Evolutionary conservation across 2,797 vertebrate species (phyloP), one percentile per base, ranked within the genome.

Genomic region (Denticeps clupeoides): DNA sequence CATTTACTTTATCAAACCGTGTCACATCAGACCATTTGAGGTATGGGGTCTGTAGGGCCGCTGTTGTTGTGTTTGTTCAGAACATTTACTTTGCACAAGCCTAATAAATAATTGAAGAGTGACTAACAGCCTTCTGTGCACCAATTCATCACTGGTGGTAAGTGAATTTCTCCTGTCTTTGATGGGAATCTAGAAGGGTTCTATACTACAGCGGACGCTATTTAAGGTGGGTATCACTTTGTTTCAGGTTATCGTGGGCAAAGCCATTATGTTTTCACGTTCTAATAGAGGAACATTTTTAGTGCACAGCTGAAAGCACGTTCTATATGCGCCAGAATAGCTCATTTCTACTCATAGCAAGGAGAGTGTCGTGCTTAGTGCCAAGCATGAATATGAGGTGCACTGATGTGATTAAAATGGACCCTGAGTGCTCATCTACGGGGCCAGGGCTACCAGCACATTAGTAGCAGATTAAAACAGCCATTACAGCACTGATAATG

Each of bases 81-180:
- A 24, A 49, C 60, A 56, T 63, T 59, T 52, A 56, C 60, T 59
- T 58, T 49, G 63, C 49, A 59, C 60, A 55, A 45, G 31, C 41
- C 37, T 58, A 49, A 63, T 58, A 63, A 63, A 58, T 63, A 55
- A 58, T 55, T 46, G 52, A 62, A 45, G 23, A 24, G 6, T 33
- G 47, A 45, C 45, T 58, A 51, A 58, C 62, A 45, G 18, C 48
- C 33, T 11, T 13, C 3, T 12, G 13, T 15, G 24, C 32, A 28
- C 44, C 18, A 15, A 18, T 33, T 43, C 58, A 45, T 56, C 56
- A 55, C 43, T 32, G 47, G 51, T 29, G 31, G 50, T 38, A 32
- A 45, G 41, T 27, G 33, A 45, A 47, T 37, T 31, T 31, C 11
- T 22, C 26, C 45, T 7, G 38, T 38, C 35, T 38, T 35, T 38